These are phyloP conservation scores for Drosophila arizonae DNA, from an alignment of 1,140 invertebrate species.

Conservation along the genomic window DNA sequence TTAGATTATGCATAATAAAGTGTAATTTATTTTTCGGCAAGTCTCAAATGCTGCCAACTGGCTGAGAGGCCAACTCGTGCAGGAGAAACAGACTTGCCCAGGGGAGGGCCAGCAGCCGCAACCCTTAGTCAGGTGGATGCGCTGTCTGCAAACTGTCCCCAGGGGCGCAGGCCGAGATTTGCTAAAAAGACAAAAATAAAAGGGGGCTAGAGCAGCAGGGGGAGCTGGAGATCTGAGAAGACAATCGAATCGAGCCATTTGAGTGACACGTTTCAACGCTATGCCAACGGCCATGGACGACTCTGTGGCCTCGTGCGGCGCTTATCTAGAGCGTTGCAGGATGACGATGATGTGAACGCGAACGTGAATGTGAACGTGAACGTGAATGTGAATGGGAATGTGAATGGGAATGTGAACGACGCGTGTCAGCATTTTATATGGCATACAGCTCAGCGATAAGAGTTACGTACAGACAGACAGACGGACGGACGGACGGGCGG, in stretches of 20 bases:
- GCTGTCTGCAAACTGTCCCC: constrained; percentile 50
- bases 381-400: neutral
- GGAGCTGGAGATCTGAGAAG: neutral
- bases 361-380: constrained; percentile 5
- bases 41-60: constrained; percentile 38
- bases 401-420: constrained; percentile 19
- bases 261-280: constrained; percentile 74
- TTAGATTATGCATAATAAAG: constrained; percentile 82
- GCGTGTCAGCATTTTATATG: constrained; percentile 80
- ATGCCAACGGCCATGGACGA: neutral
- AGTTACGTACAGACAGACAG: constrained; percentile 9
- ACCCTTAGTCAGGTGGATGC: constrained; percentile 30
- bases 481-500: constrained; percentile 7
- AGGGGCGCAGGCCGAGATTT: constrained; percentile 49
- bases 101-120: neutral
- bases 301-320: constrained; percentile 27
- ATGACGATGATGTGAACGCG: constrained; percentile 21
- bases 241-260: constrained; percentile 51
- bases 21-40: constrained; percentile 78
- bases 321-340: constrained; percentile 58
- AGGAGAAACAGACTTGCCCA: neutral
- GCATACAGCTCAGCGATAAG: constrained; percentile 38
- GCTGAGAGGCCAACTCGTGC: constrained; percentile 2
- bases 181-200: neutral
- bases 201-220: neutral